Evolutionary conservation across 2,888 invertebrate genomes (phyloP).

Genomic region (Plagodis pulveraria): DNA sequence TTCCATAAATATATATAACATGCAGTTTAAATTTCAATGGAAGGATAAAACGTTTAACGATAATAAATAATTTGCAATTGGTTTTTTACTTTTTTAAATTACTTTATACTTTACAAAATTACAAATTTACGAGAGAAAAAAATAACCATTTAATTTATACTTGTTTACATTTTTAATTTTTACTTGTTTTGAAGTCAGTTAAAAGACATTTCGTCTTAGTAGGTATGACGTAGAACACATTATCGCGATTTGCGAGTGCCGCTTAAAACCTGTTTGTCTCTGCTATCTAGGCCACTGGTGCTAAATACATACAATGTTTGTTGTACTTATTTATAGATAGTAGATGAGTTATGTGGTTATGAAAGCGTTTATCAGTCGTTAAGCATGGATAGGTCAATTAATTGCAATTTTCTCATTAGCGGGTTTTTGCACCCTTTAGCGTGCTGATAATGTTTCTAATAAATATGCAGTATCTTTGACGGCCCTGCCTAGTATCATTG

Average conservation of each 20-base stretch:
- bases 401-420: constrained; percentile 45
- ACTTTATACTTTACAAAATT: no score
- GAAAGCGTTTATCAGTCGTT: constrained; percentile 49
- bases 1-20: no score
- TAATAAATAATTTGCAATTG: no score
- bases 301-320: constrained; percentile 17
- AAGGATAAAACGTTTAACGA: no score
- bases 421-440: constrained; percentile 32
- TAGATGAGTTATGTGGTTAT: constrained; percentile 19
- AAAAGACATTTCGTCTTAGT: not conserved
- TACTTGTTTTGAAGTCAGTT: no score
- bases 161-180: no score
- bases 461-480: constrained; percentile 21
- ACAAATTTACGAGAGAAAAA: no score
- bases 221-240: constrained; percentile 1
- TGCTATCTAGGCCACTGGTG: constrained; percentile 19
- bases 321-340: constrained; percentile 9
- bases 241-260: constrained; percentile 16
- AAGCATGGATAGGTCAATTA: constrained; percentile 52
- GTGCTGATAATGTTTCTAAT: constrained; percentile 30
- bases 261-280: constrained; percentile 24
- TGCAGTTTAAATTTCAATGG: no score
- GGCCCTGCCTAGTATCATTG: not conserved
- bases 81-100: no score
- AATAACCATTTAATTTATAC: no score